Conservation (phyloP, 2,888 invertebrate species). For the Clostera curtula region DNA sequence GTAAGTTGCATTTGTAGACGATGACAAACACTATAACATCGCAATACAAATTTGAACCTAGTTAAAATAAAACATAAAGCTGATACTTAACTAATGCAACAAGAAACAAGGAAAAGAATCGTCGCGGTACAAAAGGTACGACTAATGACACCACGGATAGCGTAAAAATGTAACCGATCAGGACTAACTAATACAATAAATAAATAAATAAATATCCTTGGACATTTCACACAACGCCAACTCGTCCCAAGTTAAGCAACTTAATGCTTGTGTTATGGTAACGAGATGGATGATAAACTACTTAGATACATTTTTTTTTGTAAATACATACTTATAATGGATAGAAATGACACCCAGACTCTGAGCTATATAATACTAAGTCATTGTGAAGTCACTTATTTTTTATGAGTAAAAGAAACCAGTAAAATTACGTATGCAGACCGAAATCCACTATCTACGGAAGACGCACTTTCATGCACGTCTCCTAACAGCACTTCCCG, state of each 20-base stretch:
- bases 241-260: too few species aligned
- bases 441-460: constrained; percentile 23
- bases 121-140: constrained; percentile 48
- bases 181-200: too few species aligned
- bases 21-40: constrained; percentile 2
- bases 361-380: too few species aligned
- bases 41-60: constrained; percentile 10
- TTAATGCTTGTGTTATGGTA: too few species aligned
- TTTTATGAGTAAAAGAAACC: constrained; percentile 8
- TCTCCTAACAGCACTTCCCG: constrained; percentile 24
- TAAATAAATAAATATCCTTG: too few species aligned
- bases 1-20: too few species aligned
- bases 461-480: constrained; percentile 41
- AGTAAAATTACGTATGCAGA: constrained; percentile 14
- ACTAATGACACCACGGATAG: constrained; percentile 9
- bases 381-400: too few species aligned
- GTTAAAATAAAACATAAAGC: constrained; percentile 8
- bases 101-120: constrained; percentile 28
- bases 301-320: too few species aligned
- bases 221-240: too few species aligned
- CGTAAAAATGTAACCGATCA: constrained; percentile 6
- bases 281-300: too few species aligned
- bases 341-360: too few species aligned
- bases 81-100: constrained; percentile 9
- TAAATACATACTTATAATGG: too few species aligned